Evolutionary conservation across 53 echinoderm and acorn worm species (phyloP), one percentile per base, ranked within the genome.

Genomic region (Temnopleurus reevesii): DNA sequence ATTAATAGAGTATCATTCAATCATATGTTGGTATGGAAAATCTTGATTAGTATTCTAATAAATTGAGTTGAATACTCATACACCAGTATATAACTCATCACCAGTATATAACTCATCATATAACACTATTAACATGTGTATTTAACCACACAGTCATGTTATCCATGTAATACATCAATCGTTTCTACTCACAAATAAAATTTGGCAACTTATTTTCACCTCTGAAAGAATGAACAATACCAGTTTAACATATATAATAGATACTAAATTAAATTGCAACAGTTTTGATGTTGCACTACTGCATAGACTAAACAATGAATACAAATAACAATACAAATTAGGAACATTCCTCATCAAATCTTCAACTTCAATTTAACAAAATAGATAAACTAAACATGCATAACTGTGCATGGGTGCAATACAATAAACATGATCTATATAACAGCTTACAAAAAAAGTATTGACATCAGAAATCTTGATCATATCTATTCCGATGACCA

Each of bases 11-110:
- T n/a, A n/a, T n/a, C n/a, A n/a, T n/a, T n/a, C n/a, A n/a, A n/a
- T n/a, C n/a, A n/a, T 33, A 31, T 33, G 4, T 63, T 41, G 36
- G 41, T 71, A 5, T 34, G 21, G 21, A 41, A 71, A 36, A 71
- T 21, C 41, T 41, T 71, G 71, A 41, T 21, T 36, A 71, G 8
- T 41, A 71, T 13, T 44, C n/a, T 76, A 18, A 23, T 76, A 79
- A 29, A 15, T 49, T 47, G 79, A 79, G 79, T 79, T 79, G 79
- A 79, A 79, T 79, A 79, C 79, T 79, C 79, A 79, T 29, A 28
- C 41, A 49, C 29, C n/a, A n/a, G n/a, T n/a, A n/a, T n/a, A n/a
- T n/a, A n/a, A n/a, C n/a, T n/a, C n/a, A n/a, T n/a, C n/a, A n/a
- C n/a, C n/a, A n/a, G n/a, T n/a, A 36, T 38, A 8, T 8, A 71